Evolutionary conservation across 2,113 vertebrate species (phyloP).

Genomic region (Proterorhinus semilunaris): DNA sequence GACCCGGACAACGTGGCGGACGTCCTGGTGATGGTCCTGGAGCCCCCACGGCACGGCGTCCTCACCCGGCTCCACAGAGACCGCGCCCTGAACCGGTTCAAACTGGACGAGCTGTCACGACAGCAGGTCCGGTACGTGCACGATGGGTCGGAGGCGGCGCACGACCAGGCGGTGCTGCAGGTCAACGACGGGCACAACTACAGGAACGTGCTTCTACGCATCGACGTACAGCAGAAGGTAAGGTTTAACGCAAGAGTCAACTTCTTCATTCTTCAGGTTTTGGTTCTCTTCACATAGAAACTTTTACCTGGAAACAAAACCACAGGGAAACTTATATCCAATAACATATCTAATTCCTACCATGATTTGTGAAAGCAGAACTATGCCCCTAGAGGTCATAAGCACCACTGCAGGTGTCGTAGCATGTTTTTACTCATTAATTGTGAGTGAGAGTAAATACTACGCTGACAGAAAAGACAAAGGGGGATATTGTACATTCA

Average conservation of each 20-base stretch:
- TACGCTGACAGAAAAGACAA: too few relatives aligned
- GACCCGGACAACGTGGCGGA: slow-evolving; percentile 90
- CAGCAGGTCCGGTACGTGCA: slow-evolving; percentile 85
- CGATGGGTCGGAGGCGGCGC: slow-evolving; percentile 72
- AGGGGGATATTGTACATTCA: too few relatives aligned
- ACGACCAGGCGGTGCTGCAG: slow-evolving; percentile 82
- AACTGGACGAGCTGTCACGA: slow-evolving; percentile 76
- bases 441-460: too few relatives aligned
- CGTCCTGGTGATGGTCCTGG: slow-evolving; percentile 81
- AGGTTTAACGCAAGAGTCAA: background rate
- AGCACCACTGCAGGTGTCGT: too few relatives aligned
- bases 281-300: too few relatives aligned
- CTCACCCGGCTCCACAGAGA: slow-evolving; percentile 69
- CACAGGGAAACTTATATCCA: too few relatives aligned
- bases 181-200: slow-evolving; percentile 87
- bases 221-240: slow-evolving; percentile 82
- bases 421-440: too few relatives aligned
- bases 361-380: too few relatives aligned
- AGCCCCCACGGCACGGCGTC: slow-evolving; percentile 80
- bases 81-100: slow-evolving; percentile 59
- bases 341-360: too few relatives aligned
- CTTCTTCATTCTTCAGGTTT: too few relatives aligned
- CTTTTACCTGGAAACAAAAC: too few relatives aligned
- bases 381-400: too few relatives aligned
- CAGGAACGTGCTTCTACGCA: slow-evolving; percentile 82